Base-by-base conservation (phyloP, 2,797 vertebrate genomes). In the Cyclopterus lumpus region DNA sequence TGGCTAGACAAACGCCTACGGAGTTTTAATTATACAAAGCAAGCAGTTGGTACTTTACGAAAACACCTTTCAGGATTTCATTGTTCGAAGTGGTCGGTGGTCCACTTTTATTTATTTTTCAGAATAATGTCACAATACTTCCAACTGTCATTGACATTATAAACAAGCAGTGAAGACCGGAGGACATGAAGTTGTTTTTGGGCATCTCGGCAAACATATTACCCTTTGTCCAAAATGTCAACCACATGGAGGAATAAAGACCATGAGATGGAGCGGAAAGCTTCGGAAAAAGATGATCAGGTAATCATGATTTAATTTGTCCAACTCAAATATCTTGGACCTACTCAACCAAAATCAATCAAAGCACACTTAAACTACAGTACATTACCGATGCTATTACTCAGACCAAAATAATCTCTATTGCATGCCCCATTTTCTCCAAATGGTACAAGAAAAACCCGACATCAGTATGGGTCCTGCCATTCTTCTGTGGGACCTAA, bases 401-500 rank as follows among this genome's bases (percentile, higher is more conserved):
- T 9, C 18, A 40, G 4, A 44, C 9, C 16, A 38, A 8, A 42
- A 28, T 26, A 34, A 67, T 49, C 58, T 75, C 8, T 24, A 20
- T n/a, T 7, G 18, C 30, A 34, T 4, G 1, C 16, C 28, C 22
- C 8, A 28, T 69, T 64, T 58, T 22, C 38, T 70, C 34, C 16
- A 38, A 51, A 18, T 55, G 55, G 18, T 6, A 34, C 14, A 61
- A 68, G 57, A 71, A 46, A 71, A 77, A 44, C 14, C 14, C 34
- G 59, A 51, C 55, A 54, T 77, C 58, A 70, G 66, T 67, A 46
- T 61, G 34, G 49, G 77, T 81, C 69, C 34, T 22, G 8, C 49
- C 49, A 28, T 53, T 71, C 22, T 20, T 71, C 63, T 22, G 55
- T 60, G 38, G 30, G 73, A 72, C 76, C 69, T 49, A 53, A 75